Evolutionary conservation across 2,113 vertebrate genomes (phyloP).

Genomic region (Odocoileus hemionus): DNA sequence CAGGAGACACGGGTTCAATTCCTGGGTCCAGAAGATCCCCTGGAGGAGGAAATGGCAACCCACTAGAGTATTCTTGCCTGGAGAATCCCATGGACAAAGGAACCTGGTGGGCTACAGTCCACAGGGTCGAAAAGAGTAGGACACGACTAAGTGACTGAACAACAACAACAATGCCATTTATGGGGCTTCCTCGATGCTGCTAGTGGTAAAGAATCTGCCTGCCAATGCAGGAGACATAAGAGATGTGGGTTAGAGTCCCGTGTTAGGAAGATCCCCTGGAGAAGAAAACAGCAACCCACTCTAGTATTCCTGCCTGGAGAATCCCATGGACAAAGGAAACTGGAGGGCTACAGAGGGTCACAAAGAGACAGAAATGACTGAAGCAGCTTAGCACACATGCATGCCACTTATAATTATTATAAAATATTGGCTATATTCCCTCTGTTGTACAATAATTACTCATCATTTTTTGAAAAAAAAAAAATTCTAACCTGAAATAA

Average conservation of each 20-base stretch:
- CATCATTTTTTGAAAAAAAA: background rate
- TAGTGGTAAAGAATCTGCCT: background rate
- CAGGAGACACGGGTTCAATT: background rate
- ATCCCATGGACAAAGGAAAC: background rate
- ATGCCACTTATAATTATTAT: background rate
- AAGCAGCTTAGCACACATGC: background rate
- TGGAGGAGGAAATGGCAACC: background rate
- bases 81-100: background rate
- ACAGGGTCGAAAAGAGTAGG: background rate
- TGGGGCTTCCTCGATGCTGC: background rate
- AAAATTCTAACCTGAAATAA: conserved; percentile 4
- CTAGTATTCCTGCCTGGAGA: background rate
- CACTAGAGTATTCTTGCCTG: background rate
- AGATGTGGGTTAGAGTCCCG: background rate
- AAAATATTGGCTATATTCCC: background rate
- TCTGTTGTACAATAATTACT: background rate
- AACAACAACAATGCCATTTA: background rate
- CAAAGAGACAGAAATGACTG: background rate
- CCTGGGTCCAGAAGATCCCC: background rate
- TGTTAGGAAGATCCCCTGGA: background rate
- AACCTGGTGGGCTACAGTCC: background rate
- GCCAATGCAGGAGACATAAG: background rate
- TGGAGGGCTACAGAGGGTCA: background rate
- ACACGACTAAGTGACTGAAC: background rate
- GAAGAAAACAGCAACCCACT: background rate